Evolutionary conservation across 92 coral and sea anemone species (phyloP).

Genomic region (Zoanthus sansibaricus): DNA sequence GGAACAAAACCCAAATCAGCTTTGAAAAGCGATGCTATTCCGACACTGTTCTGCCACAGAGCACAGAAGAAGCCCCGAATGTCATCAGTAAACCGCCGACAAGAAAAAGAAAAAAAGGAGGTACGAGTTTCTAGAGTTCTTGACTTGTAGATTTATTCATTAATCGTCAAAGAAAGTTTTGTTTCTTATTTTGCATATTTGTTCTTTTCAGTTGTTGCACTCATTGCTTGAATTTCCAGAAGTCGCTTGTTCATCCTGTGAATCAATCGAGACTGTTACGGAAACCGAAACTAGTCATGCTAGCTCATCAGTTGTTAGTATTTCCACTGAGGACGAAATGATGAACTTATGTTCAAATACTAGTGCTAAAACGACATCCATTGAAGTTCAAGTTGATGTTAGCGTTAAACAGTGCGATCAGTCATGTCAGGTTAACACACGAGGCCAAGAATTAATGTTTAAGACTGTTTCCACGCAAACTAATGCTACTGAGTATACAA

Average conservation of each 20-base stretch:
- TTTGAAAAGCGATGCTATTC: slow-evolving; percentile 31
- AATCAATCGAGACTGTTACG: background rate
- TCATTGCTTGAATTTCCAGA: background rate
- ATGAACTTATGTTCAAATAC: background rate
- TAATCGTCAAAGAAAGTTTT: background rate
- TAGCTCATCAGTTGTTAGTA: background rate
- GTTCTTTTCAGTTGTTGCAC: background rate
- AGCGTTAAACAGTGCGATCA: background rate
- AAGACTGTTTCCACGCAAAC: slow-evolving; percentile 8
- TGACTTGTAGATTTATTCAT: background rate
- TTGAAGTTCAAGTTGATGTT: background rate
- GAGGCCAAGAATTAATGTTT: background rate
- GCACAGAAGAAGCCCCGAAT: slow-evolving; percentile 30
- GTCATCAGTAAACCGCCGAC: slow-evolving; percentile 32
- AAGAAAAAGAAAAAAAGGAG: slow-evolving; percentile 34
- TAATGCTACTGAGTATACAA: background rate
- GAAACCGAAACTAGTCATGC: background rate
- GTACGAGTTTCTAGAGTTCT: slow-evolving; percentile 4
- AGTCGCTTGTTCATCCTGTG: background rate
- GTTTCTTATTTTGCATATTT: background rate
- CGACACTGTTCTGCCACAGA: slow-evolving; percentile 28
- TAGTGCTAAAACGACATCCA: background rate
- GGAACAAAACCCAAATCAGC: background rate
- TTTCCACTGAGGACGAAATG: background rate
- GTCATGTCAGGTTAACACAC: slow-evolving; percentile 23